A percentile compares a stretch with the other conserved stretches of the same genome.
These are phyloP conservation scores for Thereva unica DNA, from an alignment of 2,888 invertebrate genomes.

Conservation along the genomic window DNA sequence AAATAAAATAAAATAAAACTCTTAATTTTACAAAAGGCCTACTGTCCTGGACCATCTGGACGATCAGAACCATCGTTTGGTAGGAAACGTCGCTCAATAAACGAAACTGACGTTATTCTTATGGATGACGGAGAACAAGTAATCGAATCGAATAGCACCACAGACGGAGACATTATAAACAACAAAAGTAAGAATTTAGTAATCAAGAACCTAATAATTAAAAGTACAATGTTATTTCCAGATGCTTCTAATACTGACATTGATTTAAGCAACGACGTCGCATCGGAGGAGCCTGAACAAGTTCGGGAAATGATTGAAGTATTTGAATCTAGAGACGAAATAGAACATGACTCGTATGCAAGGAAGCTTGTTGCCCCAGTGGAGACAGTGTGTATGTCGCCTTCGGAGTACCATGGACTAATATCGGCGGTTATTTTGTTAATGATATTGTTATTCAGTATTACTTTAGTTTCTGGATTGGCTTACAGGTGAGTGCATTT, in stretches of 20 bases:
- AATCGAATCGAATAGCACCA: constrained; percentile 13
- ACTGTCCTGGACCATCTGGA: constrained; percentile 79
- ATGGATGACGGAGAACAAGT: background rate
- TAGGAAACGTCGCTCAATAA: constrained; percentile 64
- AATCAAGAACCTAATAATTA: background rate
- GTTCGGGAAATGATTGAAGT: constrained; percentile 90
- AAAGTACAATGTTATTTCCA: background rate
- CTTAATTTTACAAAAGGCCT: constrained; percentile 62
- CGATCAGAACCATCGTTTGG: constrained; percentile 83
- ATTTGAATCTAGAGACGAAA: constrained; percentile 77
- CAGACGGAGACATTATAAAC: constrained; percentile 13
- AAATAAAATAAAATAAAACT: background rate
- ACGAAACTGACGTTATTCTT: constrained; percentile 48
- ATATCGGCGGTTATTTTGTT: constrained; percentile 77
- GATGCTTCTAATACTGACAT: background rate
- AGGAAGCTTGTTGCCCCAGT: constrained; percentile 67
- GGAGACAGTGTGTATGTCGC: constrained; percentile 78
- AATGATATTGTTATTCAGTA: constrained; percentile 73
- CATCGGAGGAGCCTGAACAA: constrained; percentile 66
- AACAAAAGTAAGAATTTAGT: constrained; percentile 43
- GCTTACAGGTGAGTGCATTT: constrained; percentile 68
- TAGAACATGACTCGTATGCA: constrained; percentile 66
- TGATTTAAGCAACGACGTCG: constrained; percentile 17
- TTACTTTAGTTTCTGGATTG: constrained; percentile 73
- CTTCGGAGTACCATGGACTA: constrained; percentile 83